Conservation (phyloP, 1,140 invertebrate genomes). For the Drosophila watanabei region DNA sequence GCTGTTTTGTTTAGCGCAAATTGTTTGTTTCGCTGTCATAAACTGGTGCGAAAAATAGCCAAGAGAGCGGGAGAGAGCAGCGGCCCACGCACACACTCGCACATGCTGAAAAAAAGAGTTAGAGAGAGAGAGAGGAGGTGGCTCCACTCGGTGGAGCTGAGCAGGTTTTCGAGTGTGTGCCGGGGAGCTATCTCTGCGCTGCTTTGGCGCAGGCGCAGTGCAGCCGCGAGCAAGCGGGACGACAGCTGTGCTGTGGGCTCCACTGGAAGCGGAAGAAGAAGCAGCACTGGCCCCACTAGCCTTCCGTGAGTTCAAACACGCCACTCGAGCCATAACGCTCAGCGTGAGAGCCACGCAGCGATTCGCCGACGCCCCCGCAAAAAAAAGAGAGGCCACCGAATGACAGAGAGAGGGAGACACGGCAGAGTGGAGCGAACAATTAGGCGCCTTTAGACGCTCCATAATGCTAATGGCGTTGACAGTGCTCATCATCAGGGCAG, state of each 20-base stretch:
- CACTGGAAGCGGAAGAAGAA: slow-evolving; percentile 62
- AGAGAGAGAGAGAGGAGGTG: slow-evolving; percentile 29
- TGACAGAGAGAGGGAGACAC: slow-evolving; percentile 20
- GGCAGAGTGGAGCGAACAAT: slow-evolving; percentile 55
- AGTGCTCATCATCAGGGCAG: slow-evolving; percentile 74
- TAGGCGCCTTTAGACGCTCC: slow-evolving; percentile 79
- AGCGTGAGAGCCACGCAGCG: slow-evolving; percentile 46
- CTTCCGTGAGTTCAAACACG: slow-evolving; percentile 40
- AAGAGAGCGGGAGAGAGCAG: slow-evolving; percentile 56
- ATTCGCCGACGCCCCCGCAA: slow-evolving; percentile 65
- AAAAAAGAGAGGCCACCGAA: not conserved
- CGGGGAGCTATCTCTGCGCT: slow-evolving; percentile 51
- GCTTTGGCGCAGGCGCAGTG: slow-evolving; percentile 72
- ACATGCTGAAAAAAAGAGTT: not conserved
- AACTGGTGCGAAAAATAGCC: slow-evolving; percentile 84
- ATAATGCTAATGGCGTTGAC: slow-evolving; percentile 85
- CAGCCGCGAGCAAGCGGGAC: slow-evolving; percentile 49
- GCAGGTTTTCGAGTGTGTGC: slow-evolving; percentile 53
- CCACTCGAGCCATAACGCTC: slow-evolving; percentile 68
- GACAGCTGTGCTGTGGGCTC: slow-evolving; percentile 28
- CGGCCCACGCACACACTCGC: slow-evolving; percentile 18
- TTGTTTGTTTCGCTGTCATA: slow-evolving; percentile 85
- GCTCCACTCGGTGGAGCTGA: slow-evolving; percentile 48
- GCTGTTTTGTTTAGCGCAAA: slow-evolving; percentile 85
- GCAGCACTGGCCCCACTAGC: slow-evolving; percentile 43